phyloP scores from a whole-genome alignment of 2,113 vertebrate species.

The Trematomus loennbergii region DNA sequence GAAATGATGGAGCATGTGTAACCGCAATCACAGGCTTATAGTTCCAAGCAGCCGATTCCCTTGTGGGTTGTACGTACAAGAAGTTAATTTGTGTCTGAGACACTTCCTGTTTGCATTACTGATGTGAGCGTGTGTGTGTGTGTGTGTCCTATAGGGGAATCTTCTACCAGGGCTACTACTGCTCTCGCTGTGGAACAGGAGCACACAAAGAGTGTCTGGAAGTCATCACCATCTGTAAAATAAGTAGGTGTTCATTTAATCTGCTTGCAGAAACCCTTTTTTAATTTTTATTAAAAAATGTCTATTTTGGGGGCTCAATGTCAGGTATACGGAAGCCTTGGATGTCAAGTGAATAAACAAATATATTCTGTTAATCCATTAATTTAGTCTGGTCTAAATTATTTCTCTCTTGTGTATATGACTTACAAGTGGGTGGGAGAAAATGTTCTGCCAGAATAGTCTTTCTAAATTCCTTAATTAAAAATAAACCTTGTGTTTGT shows the following conservation, averaged over 20 bases:
- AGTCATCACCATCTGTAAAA: conserved; percentile 94
- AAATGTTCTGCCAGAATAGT: too few relatives aligned
- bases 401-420: too few relatives aligned
- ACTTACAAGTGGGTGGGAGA: too few relatives aligned
- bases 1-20: conserved; percentile 38
- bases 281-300: too few relatives aligned
- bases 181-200: conserved; percentile 92
- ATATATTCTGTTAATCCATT: too few relatives aligned
- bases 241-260: conserved; percentile 86
- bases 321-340: too few relatives aligned
- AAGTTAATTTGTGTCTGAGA: conserved; percentile 63
- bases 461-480: too few relatives aligned
- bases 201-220: conserved; percentile 98
- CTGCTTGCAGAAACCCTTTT: background rate
- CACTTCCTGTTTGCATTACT: conserved; percentile 63
- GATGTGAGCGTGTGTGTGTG: conserved; percentile 28
- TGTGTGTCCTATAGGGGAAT: conserved; percentile 86
- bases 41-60: conserved; percentile 22
- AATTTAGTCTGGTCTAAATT: too few relatives aligned
- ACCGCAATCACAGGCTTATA: conserved; percentile 1
- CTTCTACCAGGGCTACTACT: conserved; percentile 98
- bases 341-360: too few relatives aligned
- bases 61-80: conserved; percentile 46
- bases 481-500: too few relatives aligned
- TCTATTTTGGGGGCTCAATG: too few relatives aligned